phyloP scores from a whole-genome alignment of 2,113 vertebrate genomes.

The Syngnathus floridae region DNA sequence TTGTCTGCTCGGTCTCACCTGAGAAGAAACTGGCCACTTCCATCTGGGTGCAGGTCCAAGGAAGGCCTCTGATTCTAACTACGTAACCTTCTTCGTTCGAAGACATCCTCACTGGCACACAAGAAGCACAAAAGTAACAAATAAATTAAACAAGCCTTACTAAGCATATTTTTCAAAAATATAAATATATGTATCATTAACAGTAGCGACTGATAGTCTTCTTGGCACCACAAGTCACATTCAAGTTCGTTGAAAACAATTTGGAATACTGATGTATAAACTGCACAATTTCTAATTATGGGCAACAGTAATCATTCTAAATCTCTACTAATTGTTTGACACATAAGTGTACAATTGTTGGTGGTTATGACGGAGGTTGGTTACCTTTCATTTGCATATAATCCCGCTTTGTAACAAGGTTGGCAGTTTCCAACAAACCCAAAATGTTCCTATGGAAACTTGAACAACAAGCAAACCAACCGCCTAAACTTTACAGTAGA shows the following conservation, averaged over 20 bases:
- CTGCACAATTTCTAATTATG: too few relatives aligned
- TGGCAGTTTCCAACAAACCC: not conserved
- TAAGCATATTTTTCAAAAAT: too few relatives aligned
- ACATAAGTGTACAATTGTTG: too few relatives aligned
- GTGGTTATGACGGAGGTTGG: too few relatives aligned
- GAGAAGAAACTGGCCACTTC: constrained; percentile 78
- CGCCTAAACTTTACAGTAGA: not conserved
- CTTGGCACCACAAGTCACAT: not conserved
- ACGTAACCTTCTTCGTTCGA: constrained; percentile 74
- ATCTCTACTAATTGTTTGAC: too few relatives aligned
- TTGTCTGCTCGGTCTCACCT: constrained; percentile 51
- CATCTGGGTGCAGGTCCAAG: constrained; percentile 78
- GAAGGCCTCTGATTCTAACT: constrained; percentile 77
- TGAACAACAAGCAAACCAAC: not conserved
- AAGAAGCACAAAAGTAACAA: constrained; percentile 10
- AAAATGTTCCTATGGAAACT: constrained; percentile 4
- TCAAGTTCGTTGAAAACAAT: not conserved
- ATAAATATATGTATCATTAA: not conserved
- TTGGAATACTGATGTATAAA: not conserved
- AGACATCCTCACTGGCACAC: constrained; percentile 65
- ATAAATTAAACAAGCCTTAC: not conserved
- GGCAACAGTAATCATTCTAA: too few relatives aligned
- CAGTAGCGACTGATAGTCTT: not conserved
- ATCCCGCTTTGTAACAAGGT: not conserved
- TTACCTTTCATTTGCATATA: not conserved